Base-by-base conservation (phyloP, 2,113 vertebrate genomes). In the Semnornis frantzii region DNA sequence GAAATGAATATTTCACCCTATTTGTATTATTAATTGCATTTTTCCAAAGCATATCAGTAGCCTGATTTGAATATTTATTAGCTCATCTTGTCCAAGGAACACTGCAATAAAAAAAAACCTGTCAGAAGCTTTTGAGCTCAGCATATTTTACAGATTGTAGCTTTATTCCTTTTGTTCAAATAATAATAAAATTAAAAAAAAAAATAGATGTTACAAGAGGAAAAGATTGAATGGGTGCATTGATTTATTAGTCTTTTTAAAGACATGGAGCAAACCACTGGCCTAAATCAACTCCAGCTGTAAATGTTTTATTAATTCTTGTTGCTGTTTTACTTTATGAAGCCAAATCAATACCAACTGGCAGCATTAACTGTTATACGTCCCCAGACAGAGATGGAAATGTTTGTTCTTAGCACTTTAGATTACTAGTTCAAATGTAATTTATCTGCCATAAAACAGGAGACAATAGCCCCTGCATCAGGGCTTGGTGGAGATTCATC, bases 271-370 rank as follows among this genome's bases (percentile, higher is more conserved):
- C 64, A 96, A 98, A 96, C 89, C 20, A 13, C 82, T 97, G 69
- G 77, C 89, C 93, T 97, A 96, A 96, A 97, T 97, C 96, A 98
- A 97, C 85, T 90, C 52, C 77, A 90, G 92, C 70, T 97, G 96
- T 96, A 97, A 97, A 97, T 95, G 91, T 97, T 97, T 97, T 97
- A 97, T 97, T 98, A 98, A 97, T 98, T 98, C 92, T 87, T 96
- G 73, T 97, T 97, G 82, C 91, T 95, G 39, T 93, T 97, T 97
- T 95, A 95, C 93, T 97, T 98, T 97, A 97, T 96, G 85, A 95
- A 97, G 96, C 87, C 72, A 92, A 97, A 97, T 97, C 89, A 91
- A 96, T 97, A 96, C 71, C 95, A 95, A 72, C 77, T 92, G 59
- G 94, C 78, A 95, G 83, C 75, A 96, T 95, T 97, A 97, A 94